Conservation (phyloP, 1,140 invertebrate species). For the Drosophila repletoides region DNA sequence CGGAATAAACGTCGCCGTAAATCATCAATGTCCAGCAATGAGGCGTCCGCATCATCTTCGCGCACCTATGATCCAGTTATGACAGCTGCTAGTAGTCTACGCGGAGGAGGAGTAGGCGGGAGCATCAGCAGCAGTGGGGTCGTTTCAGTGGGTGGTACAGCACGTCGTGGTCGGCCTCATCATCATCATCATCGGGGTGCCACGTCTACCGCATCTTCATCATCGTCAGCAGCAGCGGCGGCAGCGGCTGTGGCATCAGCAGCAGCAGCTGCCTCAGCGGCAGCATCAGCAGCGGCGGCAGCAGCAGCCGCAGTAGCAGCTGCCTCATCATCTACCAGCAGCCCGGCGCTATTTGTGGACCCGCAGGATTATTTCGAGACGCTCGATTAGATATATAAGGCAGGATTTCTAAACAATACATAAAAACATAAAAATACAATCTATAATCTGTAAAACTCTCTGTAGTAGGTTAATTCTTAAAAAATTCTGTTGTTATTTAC, state of each 20-base stretch:
- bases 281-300: constrained; percentile 12
- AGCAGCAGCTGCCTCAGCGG: constrained; percentile 24
- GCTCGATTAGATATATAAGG: constrained; percentile 63
- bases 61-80: constrained; percentile 67
- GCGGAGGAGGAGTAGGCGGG: constrained; percentile 26
- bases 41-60: constrained; percentile 47
- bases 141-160: constrained; percentile 25
- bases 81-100: constrained; percentile 55
- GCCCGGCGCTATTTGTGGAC: constrained; percentile 58
- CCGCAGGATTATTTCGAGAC: constrained; percentile 69
- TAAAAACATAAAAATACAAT: constrained; percentile 46
- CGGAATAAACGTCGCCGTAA: constrained; percentile 63
- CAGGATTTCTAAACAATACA: no score
- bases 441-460: constrained; percentile 52
- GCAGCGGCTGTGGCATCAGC: constrained; percentile 25
- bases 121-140: constrained; percentile 7
- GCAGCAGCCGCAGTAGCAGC: constrained; percentile 22
- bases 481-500: constrained; percentile 76
- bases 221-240: constrained; percentile 40
- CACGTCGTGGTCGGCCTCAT: constrained; percentile 59
- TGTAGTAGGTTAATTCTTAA: constrained; percentile 60
- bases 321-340: constrained; percentile 45
- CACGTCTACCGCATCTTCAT: constrained; percentile 34
- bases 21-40: constrained; percentile 60
- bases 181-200: constrained; percentile 39